phyloP scores from a whole-genome alignment of 2,113 vertebrate species.

The Callionymus lyra region DNA sequence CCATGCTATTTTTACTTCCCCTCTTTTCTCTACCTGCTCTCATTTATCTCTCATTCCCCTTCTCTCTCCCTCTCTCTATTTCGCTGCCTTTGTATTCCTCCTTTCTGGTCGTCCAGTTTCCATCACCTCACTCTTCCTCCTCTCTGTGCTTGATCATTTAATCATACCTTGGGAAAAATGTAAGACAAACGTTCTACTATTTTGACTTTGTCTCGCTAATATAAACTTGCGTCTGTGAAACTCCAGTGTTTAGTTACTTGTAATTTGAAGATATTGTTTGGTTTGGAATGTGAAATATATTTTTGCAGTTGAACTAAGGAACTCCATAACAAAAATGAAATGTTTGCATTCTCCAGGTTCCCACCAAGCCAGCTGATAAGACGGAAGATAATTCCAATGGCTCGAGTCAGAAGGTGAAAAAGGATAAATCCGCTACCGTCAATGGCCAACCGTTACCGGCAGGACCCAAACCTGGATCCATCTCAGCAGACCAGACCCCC shows the following conservation, averaged over 20 bases:
- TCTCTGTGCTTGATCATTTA: constrained; percentile 9
- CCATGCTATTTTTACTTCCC: constrained; percentile 52
- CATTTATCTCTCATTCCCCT: constrained; percentile 62
- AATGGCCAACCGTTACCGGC: constrained; percentile 28
- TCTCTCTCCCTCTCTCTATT: constrained; percentile 40
- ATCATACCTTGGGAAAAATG: no score
- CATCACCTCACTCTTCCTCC: constrained; percentile 45
- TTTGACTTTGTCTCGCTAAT: no score
- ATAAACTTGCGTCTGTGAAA: no score
- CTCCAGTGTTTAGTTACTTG: no score
- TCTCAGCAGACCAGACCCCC: constrained; percentile 28
- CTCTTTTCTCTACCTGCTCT: constrained; percentile 62
- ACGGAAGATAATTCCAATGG: constrained; percentile 52
- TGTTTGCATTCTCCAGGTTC: constrained; percentile 53
- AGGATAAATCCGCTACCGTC: constrained; percentile 36
- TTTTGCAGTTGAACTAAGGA: constrained; percentile 3
- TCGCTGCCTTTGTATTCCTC: constrained; percentile 52
- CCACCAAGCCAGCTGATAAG: constrained; percentile 54
- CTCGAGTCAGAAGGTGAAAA: constrained; percentile 48
- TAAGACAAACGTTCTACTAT: no score
- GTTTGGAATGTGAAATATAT: no score
- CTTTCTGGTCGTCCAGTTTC: constrained; percentile 53
- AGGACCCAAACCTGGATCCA: constrained; percentile 37
- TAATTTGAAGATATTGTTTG: no score
- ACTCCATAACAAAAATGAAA: constrained; percentile 25